Evolutionary conservation across 1,140 invertebrate genomes (phyloP).

Genomic region (Neodiprion virginianus): DNA sequence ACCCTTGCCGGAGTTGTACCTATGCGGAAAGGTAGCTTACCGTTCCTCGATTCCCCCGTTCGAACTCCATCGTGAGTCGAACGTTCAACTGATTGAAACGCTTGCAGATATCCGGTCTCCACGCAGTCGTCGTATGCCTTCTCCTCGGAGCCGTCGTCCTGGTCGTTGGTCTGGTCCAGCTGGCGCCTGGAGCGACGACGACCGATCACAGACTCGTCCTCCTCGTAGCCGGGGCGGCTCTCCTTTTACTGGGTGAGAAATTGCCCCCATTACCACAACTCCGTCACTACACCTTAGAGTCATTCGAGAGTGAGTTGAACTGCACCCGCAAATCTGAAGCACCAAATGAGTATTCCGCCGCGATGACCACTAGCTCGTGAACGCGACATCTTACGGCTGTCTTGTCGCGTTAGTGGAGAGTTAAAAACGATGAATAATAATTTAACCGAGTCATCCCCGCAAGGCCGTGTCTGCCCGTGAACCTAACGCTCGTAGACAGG

Average conservation of each 20-base stretch:
- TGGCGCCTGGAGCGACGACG: slow-evolving; percentile 80
- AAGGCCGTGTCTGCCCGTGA: too few relatives aligned
- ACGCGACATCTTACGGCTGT: too few relatives aligned
- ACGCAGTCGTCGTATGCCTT: slow-evolving; percentile 77
- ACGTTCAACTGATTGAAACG: neutral
- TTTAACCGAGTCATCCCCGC: too few relatives aligned
- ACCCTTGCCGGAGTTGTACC: slow-evolving; percentile 70
- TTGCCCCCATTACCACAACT: slow-evolving; percentile 49
- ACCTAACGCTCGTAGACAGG: too few relatives aligned
- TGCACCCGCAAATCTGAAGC: too few relatives aligned
- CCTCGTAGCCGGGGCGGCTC: slow-evolving; percentile 68
- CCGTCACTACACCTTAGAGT: slow-evolving; percentile 28
- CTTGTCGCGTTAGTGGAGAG: too few relatives aligned
- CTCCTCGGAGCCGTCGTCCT: slow-evolving; percentile 78
- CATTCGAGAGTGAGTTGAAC: too few relatives aligned
- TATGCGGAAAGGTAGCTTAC: slow-evolving; percentile 72
- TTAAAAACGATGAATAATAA: too few relatives aligned
- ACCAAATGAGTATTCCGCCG: too few relatives aligned
- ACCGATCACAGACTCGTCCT: slow-evolving; percentile 76
- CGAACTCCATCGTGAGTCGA: neutral
- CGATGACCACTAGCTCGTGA: too few relatives aligned
- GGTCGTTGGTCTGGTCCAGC: slow-evolving; percentile 81
- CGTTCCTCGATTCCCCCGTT: slow-evolving; percentile 10
- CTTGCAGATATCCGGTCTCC: slow-evolving; percentile 72
- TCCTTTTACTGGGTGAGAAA: slow-evolving; percentile 47